Percentiles rank a stretch among this genome's conserved stretches.
phyloP scores from a whole-genome alignment of 2,113 vertebrate species.

The Charina bottae region DNA sequence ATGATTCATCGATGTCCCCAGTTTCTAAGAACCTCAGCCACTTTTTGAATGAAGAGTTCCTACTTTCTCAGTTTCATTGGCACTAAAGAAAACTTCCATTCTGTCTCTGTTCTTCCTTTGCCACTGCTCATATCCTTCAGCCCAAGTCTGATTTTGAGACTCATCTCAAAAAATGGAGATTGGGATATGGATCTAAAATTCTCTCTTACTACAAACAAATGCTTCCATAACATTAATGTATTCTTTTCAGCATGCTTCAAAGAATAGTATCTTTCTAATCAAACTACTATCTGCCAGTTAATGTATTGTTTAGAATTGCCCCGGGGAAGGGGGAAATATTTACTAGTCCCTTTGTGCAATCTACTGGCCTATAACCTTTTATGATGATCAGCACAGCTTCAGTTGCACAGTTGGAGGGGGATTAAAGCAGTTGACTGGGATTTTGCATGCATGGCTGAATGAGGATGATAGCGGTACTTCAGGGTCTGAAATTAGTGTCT shows the following conservation, averaged over 20 bases:
- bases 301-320: conserved; percentile 7
- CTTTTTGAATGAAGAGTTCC: background rate
- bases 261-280: conserved; percentile 19
- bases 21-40: background rate
- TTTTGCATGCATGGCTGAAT: background rate
- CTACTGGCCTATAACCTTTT: conserved; percentile 23
- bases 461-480: conserved; percentile 15
- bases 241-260: conserved; percentile 2
- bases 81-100: background rate
- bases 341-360: background rate
- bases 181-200: conserved; percentile 24
- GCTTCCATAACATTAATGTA: conserved; percentile 22
- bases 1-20: background rate
- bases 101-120: background rate
- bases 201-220: conserved; percentile 38
- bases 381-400: background rate
- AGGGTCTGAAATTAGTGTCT: background rate
- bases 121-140: background rate
- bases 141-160: background rate
- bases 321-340: conserved; percentile 9
- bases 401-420: conserved; percentile 9
- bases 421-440: conserved; percentile 18
- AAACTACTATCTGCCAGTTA: background rate
- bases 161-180: background rate
- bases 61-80: accelerated